A percentile compares a stretch with the other conserved stretches of the same genome.
These are phyloP conservation scores for Centroberyx gerrardi DNA, from an alignment of 2,797 vertebrate genomes.

Conservation along the genomic window DNA sequence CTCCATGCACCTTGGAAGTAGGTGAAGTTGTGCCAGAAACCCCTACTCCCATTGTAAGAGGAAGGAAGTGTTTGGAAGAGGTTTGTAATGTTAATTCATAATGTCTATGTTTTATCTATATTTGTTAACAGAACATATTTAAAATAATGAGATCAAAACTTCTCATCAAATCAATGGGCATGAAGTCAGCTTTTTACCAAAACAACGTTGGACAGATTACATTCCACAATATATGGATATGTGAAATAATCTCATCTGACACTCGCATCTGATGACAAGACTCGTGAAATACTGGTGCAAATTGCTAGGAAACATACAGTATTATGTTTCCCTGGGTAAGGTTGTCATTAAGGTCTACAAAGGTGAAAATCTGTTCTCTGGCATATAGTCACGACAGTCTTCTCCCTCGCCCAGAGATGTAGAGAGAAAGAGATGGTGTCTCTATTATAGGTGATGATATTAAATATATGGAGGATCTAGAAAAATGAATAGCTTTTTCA, in stretches of 20 bases:
- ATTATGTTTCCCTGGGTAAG: conserved; percentile 33
- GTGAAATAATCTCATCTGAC: neutral
- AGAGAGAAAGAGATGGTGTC: conserved; percentile 52
- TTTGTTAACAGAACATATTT: no score
- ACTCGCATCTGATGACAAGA: conserved; percentile 28
- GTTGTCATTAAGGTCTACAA: conserved; percentile 10
- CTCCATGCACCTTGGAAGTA: no score
- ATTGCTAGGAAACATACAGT: conserved; percentile 16
- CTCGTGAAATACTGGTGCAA: conserved; percentile 17
- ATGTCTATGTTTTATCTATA: conserved; percentile 7
- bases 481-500: conserved; percentile 79
- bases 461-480: conserved; percentile 69
- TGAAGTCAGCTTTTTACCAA: conserved; percentile 2
- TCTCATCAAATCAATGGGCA: no score
- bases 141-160: no score
- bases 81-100: conserved; percentile 41
- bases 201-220: neutral
- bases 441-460: conserved; percentile 65
- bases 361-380: conserved; percentile 45
- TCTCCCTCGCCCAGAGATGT: conserved; percentile 34
- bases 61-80: conserved; percentile 46
- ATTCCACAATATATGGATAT: neutral
- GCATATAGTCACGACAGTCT: conserved; percentile 40
- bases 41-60: no score
- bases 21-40: no score